phyloP scores from a whole-genome alignment of 2,113 vertebrate genomes.

The Scomber colias region DNA sequence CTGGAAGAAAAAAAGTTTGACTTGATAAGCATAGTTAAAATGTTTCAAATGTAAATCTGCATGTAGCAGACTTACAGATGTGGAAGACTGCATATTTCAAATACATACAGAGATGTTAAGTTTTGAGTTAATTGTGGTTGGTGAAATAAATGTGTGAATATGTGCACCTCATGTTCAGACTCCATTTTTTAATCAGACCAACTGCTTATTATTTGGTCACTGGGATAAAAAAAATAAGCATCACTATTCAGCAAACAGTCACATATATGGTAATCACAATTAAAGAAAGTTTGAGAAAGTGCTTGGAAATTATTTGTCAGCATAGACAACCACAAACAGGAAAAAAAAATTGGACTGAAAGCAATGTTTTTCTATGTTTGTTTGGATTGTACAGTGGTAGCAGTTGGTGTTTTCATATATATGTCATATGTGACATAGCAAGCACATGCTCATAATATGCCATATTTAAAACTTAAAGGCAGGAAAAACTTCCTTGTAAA shows the following conservation, averaged over 20 bases:
- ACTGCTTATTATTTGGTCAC: slow-evolving; percentile 27
- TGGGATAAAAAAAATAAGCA: background rate
- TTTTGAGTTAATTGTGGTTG: background rate
- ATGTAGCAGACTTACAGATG: too few species aligned
- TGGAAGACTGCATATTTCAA: background rate
- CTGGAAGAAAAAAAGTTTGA: too few species aligned
- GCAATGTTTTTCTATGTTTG: background rate
- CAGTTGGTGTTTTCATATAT: background rate
- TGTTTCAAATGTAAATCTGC: too few species aligned
- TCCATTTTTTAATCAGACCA: background rate
- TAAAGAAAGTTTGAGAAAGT: background rate
- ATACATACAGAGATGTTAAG: background rate
- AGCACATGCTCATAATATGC: background rate
- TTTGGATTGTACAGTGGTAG: background rate
- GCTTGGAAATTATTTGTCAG: background rate
- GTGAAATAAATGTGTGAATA: background rate
- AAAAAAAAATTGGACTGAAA: background rate
- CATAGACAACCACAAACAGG: background rate
- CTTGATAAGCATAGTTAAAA: too few species aligned
- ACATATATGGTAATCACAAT: background rate
- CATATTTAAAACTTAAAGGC: background rate
- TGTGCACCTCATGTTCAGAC: background rate
- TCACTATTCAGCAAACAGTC: slow-evolving; percentile 1
- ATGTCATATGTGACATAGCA: slow-evolving; percentile 9
- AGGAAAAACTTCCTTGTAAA: slow-evolving; percentile 38